Evolutionary conservation across 2,888 invertebrate genomes (phyloP).

Genomic region (Pseudococcus jackbeardsleyi): DNA sequence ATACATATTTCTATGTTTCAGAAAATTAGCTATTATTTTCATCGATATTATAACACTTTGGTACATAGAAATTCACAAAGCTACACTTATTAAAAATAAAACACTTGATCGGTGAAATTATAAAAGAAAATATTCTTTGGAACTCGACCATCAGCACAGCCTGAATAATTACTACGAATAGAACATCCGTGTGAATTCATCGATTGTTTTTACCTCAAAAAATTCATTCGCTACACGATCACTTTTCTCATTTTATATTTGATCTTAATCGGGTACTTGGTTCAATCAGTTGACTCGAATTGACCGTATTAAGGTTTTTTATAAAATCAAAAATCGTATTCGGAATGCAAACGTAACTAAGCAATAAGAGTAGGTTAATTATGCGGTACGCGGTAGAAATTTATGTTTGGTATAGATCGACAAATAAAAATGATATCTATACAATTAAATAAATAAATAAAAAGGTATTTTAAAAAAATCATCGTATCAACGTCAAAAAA

Average conservation of each 20-base stretch:
- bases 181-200: background rate
- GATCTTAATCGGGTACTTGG: background rate
- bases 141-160: conserved; percentile 56
- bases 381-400: background rate
- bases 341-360: background rate
- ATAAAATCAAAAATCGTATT: background rate
- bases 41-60: conserved; percentile 19
- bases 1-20: conserved; percentile 29
- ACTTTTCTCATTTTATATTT: background rate
- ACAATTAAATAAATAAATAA: background rate
- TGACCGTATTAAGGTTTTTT: background rate
- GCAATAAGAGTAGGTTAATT: too few relatives aligned
- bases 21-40: conserved; percentile 30
- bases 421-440: background rate
- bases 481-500: background rate
- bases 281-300: conserved; percentile 23
- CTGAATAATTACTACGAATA: conserved; percentile 58
- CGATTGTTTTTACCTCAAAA: background rate
- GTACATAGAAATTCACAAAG: conserved; percentile 33
- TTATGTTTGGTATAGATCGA: background rate
- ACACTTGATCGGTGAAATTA: conserved; percentile 47
- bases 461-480: background rate
- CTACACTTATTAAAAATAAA: conserved; percentile 36
- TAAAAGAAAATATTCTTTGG: conserved; percentile 40
- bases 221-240: background rate